phyloP scores from a whole-genome alignment of 2,888 invertebrate genomes.

The Osedax frankpressi region DNA sequence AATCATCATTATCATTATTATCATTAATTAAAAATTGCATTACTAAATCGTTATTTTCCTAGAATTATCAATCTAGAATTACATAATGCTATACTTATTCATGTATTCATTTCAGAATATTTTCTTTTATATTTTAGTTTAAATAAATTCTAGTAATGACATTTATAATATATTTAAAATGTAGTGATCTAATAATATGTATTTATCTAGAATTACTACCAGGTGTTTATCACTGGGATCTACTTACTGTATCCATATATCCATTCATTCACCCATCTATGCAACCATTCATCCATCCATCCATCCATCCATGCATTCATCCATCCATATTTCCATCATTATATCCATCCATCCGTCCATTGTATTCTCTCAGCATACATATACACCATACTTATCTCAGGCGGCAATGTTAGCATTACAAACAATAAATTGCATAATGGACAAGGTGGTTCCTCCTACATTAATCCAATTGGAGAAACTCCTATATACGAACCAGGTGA shows the following conservation, averaged over 20 bases:
- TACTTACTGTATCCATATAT: conserved; percentile 21
- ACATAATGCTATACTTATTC: too few relatives aligned
- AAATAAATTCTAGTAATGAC: too few relatives aligned
- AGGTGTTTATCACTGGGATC: too few relatives aligned
- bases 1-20: too few relatives aligned
- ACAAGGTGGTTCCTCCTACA: conserved; percentile 27
- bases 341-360: conserved; percentile 1
- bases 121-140: too few relatives aligned
- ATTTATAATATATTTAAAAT: too few relatives aligned
- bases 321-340: neutral
- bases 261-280: neutral
- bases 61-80: too few relatives aligned
- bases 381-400: conserved; percentile 14
- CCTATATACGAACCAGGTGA: conserved; percentile 23
- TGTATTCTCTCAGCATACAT: neutral
- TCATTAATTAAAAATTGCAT: too few relatives aligned
- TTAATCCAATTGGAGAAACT: conserved; percentile 18
- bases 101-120: too few relatives aligned
- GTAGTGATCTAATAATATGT: too few relatives aligned
- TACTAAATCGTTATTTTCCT: too few relatives aligned
- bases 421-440: conserved; percentile 23
- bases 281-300: neutral
- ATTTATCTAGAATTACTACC: too few relatives aligned
- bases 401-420: conserved; percentile 26
- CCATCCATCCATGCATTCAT: neutral